Conservation (phyloP, 2,888 invertebrate species). For the Nephrocerus scutellatus region DNA sequence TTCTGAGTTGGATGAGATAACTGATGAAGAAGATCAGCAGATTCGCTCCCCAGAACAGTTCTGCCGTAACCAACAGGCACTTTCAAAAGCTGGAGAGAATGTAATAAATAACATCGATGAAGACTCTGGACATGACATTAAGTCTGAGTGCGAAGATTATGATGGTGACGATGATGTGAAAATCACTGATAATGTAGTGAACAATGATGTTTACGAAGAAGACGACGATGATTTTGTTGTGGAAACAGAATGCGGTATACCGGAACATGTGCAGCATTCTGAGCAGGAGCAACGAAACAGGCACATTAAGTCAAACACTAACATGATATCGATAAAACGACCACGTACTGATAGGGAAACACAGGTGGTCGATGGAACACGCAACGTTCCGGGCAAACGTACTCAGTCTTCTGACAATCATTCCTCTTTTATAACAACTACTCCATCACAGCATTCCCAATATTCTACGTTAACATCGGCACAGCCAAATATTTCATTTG, state of each 20-base stretch:
- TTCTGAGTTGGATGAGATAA: conserved; percentile 39
- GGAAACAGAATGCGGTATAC: conserved; percentile 19
- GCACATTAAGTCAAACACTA: no score
- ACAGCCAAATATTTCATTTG: conserved; percentile 37
- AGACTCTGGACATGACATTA: conserved; percentile 30
- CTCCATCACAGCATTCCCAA: no score
- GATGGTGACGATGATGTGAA: conserved; percentile 32
- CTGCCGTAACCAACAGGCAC: conserved; percentile 22
- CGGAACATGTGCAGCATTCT: conserved; percentile 10
- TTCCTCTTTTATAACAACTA: no score
- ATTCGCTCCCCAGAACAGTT: no score
- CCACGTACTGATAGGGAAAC: no score
- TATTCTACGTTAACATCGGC: no score
- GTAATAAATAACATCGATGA: neutral
- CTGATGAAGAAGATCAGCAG: conserved; percentile 36
- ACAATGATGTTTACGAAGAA: conserved; percentile 32
- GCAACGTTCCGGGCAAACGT: no score
- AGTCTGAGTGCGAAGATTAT: conserved; percentile 39
- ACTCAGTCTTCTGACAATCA: no score
- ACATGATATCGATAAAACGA: no score
- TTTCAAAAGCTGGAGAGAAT: conserved; percentile 6
- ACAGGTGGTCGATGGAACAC: no score
- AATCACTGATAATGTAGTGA: conserved; percentile 17
- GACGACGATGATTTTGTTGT: conserved; percentile 30
- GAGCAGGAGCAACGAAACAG: no score